Evolutionary conservation across 2,113 vertebrate species (phyloP).

Genomic region (Spizaetus ornatus): DNA sequence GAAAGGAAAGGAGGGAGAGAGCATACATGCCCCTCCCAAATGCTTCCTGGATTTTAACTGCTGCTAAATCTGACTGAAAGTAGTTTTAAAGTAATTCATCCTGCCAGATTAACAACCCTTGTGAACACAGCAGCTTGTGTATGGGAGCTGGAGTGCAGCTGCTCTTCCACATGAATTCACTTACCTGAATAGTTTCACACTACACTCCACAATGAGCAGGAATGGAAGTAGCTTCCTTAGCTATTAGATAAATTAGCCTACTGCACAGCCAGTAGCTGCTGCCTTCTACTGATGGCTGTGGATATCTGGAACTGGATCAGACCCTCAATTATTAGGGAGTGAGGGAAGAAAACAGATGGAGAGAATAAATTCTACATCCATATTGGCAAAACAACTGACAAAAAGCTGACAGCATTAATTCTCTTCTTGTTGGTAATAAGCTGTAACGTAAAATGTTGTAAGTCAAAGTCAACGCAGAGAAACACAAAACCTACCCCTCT

Average conservation of each 20-base stretch:
- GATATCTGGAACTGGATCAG: constrained; percentile 2
- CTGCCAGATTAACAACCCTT: neutral
- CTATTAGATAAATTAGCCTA: neutral
- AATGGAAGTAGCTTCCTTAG: neutral
- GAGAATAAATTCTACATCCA: neutral
- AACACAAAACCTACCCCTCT: neutral
- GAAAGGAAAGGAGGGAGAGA: neutral
- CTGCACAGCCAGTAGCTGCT: neutral
- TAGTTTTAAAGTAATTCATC: neutral
- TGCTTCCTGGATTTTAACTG: neutral
- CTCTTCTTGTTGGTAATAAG: neutral
- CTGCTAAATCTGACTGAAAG: neutral
- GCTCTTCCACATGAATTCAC: neutral
- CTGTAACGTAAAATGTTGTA: neutral
- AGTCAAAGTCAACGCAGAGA: neutral
- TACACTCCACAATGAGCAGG: neutral
- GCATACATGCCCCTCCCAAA: neutral
- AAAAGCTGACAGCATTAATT: constrained; percentile 2
- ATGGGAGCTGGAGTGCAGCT: neutral
- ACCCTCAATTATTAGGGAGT: neutral
- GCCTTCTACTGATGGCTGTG: neutral
- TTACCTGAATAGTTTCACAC: neutral
- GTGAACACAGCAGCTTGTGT: neutral
- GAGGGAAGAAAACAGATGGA: constrained; percentile 21
- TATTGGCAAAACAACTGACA: constrained; percentile 15